Evolutionary conservation across 2,113 vertebrate genomes (phyloP).

Genomic region (Pelecanoides urinatrix): DNA sequence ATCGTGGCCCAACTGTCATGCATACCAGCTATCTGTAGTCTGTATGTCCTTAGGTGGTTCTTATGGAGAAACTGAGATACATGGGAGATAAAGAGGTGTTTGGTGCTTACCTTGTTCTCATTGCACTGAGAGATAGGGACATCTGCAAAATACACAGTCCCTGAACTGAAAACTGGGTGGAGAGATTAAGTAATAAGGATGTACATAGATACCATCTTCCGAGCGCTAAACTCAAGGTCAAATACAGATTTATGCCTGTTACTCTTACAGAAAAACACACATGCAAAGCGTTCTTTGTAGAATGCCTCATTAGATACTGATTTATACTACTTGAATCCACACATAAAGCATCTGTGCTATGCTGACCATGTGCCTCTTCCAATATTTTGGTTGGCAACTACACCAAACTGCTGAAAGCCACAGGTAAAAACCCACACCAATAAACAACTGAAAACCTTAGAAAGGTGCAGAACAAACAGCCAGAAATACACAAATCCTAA

Average conservation of each 20-base stretch:
- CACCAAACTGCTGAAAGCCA: background rate
- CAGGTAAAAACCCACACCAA: background rate
- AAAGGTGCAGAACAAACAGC: background rate
- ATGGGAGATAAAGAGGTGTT: background rate
- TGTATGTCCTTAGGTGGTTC: background rate
- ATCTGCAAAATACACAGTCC: background rate
- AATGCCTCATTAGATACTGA: background rate
- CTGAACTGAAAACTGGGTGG: background rate
- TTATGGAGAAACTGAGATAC: background rate
- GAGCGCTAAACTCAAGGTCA: background rate
- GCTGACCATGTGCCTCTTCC: background rate
- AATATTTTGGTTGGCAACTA: background rate
- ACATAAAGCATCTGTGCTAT: background rate
- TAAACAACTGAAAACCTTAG: background rate
- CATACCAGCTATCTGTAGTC: too few relatives aligned
- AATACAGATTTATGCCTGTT: background rate
- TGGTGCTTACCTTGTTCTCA: background rate
- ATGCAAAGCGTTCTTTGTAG: background rate
- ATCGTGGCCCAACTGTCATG: background rate
- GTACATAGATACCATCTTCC: background rate
- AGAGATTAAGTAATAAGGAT: background rate
- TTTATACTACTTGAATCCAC: background rate
- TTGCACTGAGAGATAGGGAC: background rate
- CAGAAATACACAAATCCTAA: background rate
- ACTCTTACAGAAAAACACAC: background rate